phyloP scores from a whole-genome alignment of 2,797 vertebrate species.

The Hydrophis major region DNA sequence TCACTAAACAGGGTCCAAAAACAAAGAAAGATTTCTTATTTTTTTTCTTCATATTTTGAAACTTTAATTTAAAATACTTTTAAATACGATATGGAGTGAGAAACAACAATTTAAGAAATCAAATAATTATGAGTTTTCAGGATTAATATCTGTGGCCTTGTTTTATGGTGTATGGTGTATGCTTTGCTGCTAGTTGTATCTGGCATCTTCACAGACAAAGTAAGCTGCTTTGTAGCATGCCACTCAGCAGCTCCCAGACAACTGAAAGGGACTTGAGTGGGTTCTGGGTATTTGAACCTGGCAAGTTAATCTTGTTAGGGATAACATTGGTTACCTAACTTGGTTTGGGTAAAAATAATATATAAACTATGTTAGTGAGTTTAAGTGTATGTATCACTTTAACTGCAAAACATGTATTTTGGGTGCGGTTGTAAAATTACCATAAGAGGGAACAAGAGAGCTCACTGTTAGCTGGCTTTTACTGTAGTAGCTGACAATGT shows the following conservation, averaged over 20 bases:
- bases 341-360: too few species aligned
- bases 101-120: background rate
- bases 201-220: background rate
- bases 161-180: background rate
- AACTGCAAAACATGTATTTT: too few species aligned
- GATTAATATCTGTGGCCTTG: background rate
- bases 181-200: background rate
- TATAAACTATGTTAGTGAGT: too few species aligned
- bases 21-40: background rate
- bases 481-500: too few species aligned
- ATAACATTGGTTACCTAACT: too few species aligned
- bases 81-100: background rate
- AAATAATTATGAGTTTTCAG: background rate
- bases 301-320: background rate
- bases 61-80: background rate
- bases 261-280: background rate
- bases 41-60: too few species aligned
- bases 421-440: too few species aligned
- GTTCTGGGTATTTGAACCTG: background rate
- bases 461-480: too few species aligned
- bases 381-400: too few species aligned
- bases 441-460: too few species aligned
- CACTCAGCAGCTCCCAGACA: background rate
- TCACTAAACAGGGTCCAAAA: background rate
- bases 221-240: background rate